These are phyloP conservation scores for Drosophila erecta DNA, from an alignment of 1,140 invertebrate genomes.

Conservation along the genomic window DNA sequence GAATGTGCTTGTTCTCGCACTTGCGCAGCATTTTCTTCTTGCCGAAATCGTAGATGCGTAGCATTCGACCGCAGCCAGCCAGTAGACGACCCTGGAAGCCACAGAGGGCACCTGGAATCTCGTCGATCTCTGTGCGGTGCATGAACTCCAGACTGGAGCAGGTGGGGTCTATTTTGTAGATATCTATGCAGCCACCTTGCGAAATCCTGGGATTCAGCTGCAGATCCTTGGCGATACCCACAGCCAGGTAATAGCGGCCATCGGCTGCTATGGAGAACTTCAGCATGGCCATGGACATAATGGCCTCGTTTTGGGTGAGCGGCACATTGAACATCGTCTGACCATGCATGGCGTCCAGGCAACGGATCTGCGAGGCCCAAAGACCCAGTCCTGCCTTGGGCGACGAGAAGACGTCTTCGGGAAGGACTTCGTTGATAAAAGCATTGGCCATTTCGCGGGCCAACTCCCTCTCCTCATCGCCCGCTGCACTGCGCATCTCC, in stretches of 20 bases:
- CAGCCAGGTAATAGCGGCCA: conserved; percentile 84
- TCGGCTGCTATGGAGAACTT: conserved; percentile 83
- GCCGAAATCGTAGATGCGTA: conserved; percentile 98
- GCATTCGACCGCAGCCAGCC: conserved; percentile 95
- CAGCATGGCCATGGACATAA: conserved; percentile 91
- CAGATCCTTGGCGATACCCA: conserved; percentile 96
- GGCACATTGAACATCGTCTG: conserved; percentile 92
- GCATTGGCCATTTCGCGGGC: conserved; percentile 98
- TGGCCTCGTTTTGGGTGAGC: conserved; percentile 98
- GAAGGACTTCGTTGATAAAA: conserved; percentile 97
- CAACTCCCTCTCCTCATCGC: conserved; percentile 96
- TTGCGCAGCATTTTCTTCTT: conserved; percentile 98
- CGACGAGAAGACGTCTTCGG: conserved; percentile 96
- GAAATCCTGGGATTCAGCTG: conserved; percentile 91
- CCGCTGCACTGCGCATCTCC: conserved; percentile 97
- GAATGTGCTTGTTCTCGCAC: conserved; percentile 99
- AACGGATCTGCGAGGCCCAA: conserved; percentile 97
- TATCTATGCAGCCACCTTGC: conserved; percentile 68
- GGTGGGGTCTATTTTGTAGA: conserved; percentile 87
- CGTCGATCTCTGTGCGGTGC: conserved; percentile 97
- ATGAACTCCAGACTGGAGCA: conserved; percentile 94
- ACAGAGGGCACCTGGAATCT: conserved; percentile 95
- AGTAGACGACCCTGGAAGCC: conserved; percentile 96
- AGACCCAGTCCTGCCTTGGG: conserved; percentile 98
- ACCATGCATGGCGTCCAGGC: conserved; percentile 94